Evolutionary conservation across 2,888 invertebrate species (phyloP).

Genomic region (Lithophane leautieri): DNA sequence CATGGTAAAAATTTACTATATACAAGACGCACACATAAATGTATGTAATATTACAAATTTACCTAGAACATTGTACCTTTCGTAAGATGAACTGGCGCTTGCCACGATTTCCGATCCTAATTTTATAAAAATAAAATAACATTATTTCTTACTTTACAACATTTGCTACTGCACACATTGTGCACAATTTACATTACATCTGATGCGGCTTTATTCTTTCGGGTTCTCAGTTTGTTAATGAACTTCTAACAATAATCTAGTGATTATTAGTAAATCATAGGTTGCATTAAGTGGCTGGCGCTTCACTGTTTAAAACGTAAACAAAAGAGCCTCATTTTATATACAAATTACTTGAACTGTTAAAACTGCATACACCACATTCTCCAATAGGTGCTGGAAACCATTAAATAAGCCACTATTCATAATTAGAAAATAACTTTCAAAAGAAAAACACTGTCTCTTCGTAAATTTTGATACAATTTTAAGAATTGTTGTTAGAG

Average conservation of each 20-base stretch:
- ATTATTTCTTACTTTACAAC: conserved; percentile 85
- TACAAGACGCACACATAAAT: conserved; percentile 84
- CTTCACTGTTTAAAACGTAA: conserved; percentile 55
- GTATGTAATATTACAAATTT: conserved; percentile 83
- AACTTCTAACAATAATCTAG: conserved; percentile 33
- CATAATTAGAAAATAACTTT: conserved; percentile 17
- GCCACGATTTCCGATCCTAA: conserved; percentile 82
- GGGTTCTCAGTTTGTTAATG: conserved; percentile 49
- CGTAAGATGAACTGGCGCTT: conserved; percentile 80
- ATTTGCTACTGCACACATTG: conserved; percentile 86
- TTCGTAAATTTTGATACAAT: conserved; percentile 36
- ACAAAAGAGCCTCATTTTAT: conserved; percentile 71
- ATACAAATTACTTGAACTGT: conserved; percentile 69
- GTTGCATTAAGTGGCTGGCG: conserved; percentile 22
- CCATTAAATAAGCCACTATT: conserved; percentile 25
- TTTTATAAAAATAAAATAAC: conserved; percentile 88
- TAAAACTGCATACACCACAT: conserved; percentile 40
- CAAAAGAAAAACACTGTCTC: conserved; percentile 30
- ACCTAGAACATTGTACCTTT: conserved; percentile 87
- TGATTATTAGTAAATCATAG: conserved; percentile 34
- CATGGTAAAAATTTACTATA: conserved; percentile 88
- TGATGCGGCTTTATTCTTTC: conserved; percentile 63
- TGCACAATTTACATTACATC: conserved; percentile 79
- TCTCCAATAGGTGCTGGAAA: conserved; percentile 39
- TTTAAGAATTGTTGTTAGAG: conserved; percentile 32